Evolutionary conservation across 1,140 invertebrate species (phyloP).

Genomic region (Drosophila lini): DNA sequence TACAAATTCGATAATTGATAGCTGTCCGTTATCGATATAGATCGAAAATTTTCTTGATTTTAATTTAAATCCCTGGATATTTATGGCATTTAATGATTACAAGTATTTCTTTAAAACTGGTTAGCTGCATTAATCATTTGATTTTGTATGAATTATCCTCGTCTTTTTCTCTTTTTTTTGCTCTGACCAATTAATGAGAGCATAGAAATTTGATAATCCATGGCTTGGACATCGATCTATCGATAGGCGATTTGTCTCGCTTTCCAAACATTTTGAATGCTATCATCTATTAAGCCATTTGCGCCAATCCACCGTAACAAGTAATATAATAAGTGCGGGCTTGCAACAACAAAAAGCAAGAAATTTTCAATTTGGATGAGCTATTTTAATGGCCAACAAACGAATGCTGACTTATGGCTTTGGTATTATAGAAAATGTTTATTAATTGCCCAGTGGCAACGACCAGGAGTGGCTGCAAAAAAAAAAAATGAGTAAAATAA

Average conservation of each 20-base stretch:
- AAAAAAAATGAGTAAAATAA: background rate
- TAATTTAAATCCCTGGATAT: background rate
- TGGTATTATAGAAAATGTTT: slow-evolving; percentile 56
- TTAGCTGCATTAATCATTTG: background rate
- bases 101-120: background rate
- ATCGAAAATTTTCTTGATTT: background rate
- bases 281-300: slow-evolving; percentile 71
- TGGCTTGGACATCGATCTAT: slow-evolving; percentile 38
- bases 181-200: background rate
- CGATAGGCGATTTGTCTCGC: slow-evolving; percentile 40
- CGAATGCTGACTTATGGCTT: slow-evolving; percentile 49
- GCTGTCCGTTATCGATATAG: background rate
- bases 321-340: background rate
- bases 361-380: slow-evolving; percentile 73
- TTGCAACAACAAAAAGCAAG: slow-evolving; percentile 7
- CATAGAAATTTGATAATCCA: background rate
- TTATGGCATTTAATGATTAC: background rate
- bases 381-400: slow-evolving; percentile 67
- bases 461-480: slow-evolving; percentile 24
- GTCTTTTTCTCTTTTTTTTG: too few relatives aligned
- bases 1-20: background rate
- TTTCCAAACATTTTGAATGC: slow-evolving; percentile 46
- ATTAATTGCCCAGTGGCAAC: slow-evolving; percentile 64
- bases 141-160: background rate
- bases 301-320: slow-evolving; percentile 30